Evolutionary conservation across 2,797 vertebrate species (phyloP).

Genomic region (Lates japonicus): DNA sequence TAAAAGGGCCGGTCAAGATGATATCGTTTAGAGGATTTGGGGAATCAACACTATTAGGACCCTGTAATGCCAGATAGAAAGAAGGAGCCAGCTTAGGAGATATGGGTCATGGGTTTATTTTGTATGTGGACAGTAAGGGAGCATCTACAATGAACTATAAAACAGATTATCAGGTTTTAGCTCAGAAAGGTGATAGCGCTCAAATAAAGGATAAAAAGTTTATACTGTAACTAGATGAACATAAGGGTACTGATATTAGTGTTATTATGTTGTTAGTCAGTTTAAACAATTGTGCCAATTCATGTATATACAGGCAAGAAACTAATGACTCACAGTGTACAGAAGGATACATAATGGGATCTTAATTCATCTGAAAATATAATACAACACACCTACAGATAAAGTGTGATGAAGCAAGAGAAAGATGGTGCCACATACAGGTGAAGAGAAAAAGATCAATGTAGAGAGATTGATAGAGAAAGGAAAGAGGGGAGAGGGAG

Average conservation of each 20-base stretch:
- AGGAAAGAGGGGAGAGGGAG: slow-evolving; percentile 24
- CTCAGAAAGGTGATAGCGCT: not conserved
- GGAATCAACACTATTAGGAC: slow-evolving; percentile 48
- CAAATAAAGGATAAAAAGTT: not conserved
- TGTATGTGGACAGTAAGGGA: slow-evolving; percentile 22
- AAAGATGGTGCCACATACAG: slow-evolving; percentile 8
- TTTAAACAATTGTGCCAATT: not conserved
- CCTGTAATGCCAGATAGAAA: slow-evolving; percentile 22
- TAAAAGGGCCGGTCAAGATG: slow-evolving; percentile 45
- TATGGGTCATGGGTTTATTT: slow-evolving; percentile 27
- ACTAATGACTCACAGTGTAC: not conserved
- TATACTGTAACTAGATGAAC: not conserved
- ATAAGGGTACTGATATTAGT: not conserved
- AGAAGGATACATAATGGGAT: slow-evolving; percentile 5
- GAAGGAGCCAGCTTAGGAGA: slow-evolving; percentile 30
- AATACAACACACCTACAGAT: not conserved
- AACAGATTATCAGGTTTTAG: not conserved
- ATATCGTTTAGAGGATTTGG: slow-evolving; percentile 60
- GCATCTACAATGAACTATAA: not conserved
- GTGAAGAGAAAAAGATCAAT: slow-evolving; percentile 37
- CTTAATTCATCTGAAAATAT: slow-evolving; percentile 14
- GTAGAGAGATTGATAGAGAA: slow-evolving; percentile 19
- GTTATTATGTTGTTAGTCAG: not conserved
- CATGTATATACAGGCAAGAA: not conserved
- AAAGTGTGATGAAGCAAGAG: slow-evolving; percentile 4